Conservation (phyloP, 1,140 invertebrate genomes). For the Nymphalis io region DNA sequence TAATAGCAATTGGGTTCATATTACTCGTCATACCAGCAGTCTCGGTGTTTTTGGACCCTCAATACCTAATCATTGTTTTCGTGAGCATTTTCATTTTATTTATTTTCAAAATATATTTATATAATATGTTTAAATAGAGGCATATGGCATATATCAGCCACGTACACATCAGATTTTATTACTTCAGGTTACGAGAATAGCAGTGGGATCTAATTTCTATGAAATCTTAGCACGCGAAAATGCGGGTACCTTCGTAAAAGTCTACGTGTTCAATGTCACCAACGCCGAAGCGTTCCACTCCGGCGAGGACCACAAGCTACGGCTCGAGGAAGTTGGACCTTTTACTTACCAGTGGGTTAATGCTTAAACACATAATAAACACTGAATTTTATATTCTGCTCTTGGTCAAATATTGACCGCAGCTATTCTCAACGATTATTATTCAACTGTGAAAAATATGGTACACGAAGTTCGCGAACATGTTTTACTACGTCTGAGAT, state of each 20-base stretch:
- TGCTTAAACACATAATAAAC: background rate
- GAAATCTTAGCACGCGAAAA: constrained; percentile 41
- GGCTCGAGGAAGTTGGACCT: constrained; percentile 89
- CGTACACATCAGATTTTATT: background rate
- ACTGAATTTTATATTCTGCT: background rate
- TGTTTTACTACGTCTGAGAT: no score
- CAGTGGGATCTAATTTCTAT: constrained; percentile 34
- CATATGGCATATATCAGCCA: no score
- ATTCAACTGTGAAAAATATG: no score
- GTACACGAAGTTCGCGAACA: no score
- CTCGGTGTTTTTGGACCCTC: constrained; percentile 31
- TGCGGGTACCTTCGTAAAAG: constrained; percentile 84
- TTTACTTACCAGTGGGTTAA: constrained; percentile 91
- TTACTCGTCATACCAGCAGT: constrained; percentile 27
- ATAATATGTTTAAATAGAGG: no score
- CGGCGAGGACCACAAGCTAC: constrained; percentile 85
- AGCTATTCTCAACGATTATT: no score
- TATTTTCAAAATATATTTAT: no score
- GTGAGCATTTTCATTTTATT: background rate
- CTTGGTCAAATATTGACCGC: background rate
- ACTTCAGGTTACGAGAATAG: constrained; percentile 40
- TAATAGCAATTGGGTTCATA: constrained; percentile 20
- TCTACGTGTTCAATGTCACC: constrained; percentile 93
- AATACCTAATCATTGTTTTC: constrained; percentile 21
- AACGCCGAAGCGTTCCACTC: constrained; percentile 87